Percentiles rank a stretch among this genome's conserved stretches.
Conservation (phyloP, 2,797 vertebrate species). For the Poecile montanus region DNA sequence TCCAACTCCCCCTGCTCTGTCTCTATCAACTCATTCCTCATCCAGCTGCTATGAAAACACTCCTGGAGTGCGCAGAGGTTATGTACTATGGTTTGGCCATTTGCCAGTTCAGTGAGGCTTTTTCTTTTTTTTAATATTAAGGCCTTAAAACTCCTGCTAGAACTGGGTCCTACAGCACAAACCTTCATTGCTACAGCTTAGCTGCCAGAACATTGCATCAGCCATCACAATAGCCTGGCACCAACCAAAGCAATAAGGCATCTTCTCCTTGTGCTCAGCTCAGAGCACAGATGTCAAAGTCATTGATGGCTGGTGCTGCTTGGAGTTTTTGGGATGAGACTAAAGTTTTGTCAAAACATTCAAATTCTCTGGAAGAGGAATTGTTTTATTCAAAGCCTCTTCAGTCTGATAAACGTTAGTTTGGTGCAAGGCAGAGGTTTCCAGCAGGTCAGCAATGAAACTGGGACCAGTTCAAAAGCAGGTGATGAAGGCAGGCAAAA, state of each 20-base stretch:
- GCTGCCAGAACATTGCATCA: slow-evolving; percentile 45
- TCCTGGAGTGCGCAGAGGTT: slow-evolving; percentile 37
- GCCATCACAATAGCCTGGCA: slow-evolving; percentile 19
- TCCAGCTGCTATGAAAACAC: not conserved
- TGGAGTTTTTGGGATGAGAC: not conserved
- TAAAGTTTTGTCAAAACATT: slow-evolving; percentile 1
- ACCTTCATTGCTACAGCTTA: not conserved
- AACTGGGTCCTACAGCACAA: not conserved
- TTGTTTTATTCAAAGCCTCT: slow-evolving; percentile 17
- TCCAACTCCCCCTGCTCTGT: not conserved
- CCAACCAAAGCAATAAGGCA: not conserved
- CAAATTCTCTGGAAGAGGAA: not conserved
- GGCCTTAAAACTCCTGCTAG: not conserved
- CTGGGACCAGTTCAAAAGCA: slow-evolving; percentile 26
- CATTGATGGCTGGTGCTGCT: not conserved
- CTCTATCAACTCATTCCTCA: slow-evolving; percentile 48
- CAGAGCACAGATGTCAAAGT: slow-evolving; percentile 14
- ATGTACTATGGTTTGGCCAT: not conserved
- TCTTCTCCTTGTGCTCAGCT: not conserved
- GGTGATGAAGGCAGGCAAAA: slow-evolving; percentile 39
- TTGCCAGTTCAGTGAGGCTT: not conserved
- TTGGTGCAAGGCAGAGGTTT: slow-evolving; percentile 7
- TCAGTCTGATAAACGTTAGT: not conserved
- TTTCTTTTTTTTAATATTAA: not conserved
- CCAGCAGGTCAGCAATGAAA: not conserved